Base-by-base conservation (phyloP, 2,113 vertebrate species). In the Mustelus asterias region DNA sequence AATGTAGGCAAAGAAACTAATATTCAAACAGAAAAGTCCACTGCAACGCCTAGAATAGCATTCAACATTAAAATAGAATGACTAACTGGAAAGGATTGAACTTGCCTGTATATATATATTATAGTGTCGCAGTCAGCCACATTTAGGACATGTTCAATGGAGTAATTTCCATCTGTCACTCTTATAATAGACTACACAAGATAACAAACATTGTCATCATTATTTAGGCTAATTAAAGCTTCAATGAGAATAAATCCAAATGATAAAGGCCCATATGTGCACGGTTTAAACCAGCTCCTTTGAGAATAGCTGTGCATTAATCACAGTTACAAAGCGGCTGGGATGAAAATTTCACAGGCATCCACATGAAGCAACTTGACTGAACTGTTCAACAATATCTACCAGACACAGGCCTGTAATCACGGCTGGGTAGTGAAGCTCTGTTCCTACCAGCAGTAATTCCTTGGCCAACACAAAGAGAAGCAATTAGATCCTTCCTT, bases 161-260 rank as follows among this genome's bases (percentile, higher is more conserved):
- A 26, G 33, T 22, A 67, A 63, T 65, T 65, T 93, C 89, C 63
- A 94, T 67, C 90, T 94, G 90, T 94, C 90, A 41, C 63, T 67
- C 33, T 22, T 67, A 37, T 67, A 69, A 94, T 94, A 44, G 37
- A 44, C 18, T 3, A 69, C 37, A 69, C n/a, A 94, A 94, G 92
- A 44, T 94, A 94, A 69, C n/a, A 94, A n/a, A 26, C 11, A 58
- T 69, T 60, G 96, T 89, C 33, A 37, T 60, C 58, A 95, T 83
- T 83, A 96, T 93, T 94, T 96, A 86, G 67, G 58, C 93, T 96
- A 67, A 95, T 96, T 95, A 96, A 90, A 95, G 90, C 93, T 96
- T 78, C 70, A 96, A 90, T 95, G 88, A 96, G 95, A 96, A 95
- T 95, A 65, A 67, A 95, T 83, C 65, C 63, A 41, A 94, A 69